These are phyloP conservation scores for Nomada fabriciana DNA, from an alignment of 2,888 invertebrate genomes.

Conservation along the genomic window DNA sequence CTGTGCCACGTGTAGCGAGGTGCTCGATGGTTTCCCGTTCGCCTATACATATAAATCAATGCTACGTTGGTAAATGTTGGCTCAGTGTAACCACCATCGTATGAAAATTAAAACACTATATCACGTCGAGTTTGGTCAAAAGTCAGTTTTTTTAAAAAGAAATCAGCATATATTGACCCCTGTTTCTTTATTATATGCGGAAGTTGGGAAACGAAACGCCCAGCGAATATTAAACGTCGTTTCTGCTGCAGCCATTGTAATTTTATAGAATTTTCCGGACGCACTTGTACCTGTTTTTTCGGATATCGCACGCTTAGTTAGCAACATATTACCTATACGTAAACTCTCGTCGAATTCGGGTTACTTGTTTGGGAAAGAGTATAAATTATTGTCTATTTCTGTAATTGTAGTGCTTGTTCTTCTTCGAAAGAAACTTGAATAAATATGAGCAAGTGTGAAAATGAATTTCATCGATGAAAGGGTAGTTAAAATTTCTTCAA, in stretches of 20 bases:
- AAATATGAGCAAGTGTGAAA: too few relatives aligned
- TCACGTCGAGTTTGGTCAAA: constrained; percentile 70
- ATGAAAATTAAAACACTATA: constrained; percentile 82
- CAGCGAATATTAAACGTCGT: constrained; percentile 21
- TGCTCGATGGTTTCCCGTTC: constrained; percentile 7
- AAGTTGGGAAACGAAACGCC: constrained; percentile 45
- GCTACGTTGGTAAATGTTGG: constrained; percentile 66
- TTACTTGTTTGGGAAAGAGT: neutral
- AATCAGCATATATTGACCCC: constrained; percentile 60
- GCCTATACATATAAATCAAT: constrained; percentile 66
- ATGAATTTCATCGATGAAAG: too few relatives aligned
- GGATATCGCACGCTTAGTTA: neutral
- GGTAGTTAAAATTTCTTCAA: too few relatives aligned
- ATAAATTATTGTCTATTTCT: neutral
- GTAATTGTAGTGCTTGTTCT: neutral
- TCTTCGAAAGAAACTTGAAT: neutral
- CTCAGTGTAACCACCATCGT: constrained; percentile 70
- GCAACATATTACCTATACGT: constrained; percentile 1
- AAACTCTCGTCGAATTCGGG: neutral
- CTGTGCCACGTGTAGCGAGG: neutral
- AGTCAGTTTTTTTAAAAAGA: constrained; percentile 58
- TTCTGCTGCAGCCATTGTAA: constrained; percentile 1
- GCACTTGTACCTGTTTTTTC: neutral
- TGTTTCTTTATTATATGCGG: constrained; percentile 35
- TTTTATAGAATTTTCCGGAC: constrained; percentile 33